Percentiles rank a stretch among this genome's conserved stretches.
Evolutionary conservation across 1,140 invertebrate genomes (phyloP).

Genomic region (Rhagoletis pomonella): DNA sequence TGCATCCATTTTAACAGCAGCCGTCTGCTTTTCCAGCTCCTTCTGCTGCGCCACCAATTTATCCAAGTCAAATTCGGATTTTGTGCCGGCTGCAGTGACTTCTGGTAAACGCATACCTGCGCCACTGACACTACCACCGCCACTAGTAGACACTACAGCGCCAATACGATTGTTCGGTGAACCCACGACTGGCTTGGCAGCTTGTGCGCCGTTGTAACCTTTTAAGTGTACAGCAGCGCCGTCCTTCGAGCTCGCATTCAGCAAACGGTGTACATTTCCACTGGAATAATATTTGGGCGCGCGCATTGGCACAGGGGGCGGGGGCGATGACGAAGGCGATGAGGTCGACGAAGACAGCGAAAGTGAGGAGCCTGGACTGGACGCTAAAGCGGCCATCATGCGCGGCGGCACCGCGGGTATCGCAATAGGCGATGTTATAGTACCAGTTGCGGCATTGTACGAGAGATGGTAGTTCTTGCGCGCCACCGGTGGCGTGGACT

Average conservation of each 20-base stretch:
- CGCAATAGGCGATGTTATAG: conserved; percentile 62
- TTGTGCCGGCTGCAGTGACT: background rate
- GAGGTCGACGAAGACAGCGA: conserved; percentile 68
- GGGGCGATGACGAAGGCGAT: conserved; percentile 67
- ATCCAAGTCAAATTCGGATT: conserved; percentile 63
- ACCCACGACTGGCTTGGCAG: background rate
- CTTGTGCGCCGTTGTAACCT: background rate
- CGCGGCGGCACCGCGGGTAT: conserved; percentile 61
- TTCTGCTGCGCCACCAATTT: conserved; percentile 69
- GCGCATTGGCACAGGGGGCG: conserved; percentile 67
- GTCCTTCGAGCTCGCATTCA: conserved; percentile 54
- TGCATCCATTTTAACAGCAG: conserved; percentile 67
- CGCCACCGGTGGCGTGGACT: conserved; percentile 69
- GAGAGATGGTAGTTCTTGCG: conserved; percentile 67
- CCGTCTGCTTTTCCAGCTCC: conserved; percentile 65
- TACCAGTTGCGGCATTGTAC: conserved; percentile 67
- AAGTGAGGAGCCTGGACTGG: conserved; percentile 67
- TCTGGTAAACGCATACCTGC: background rate
- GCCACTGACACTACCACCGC: background rate
- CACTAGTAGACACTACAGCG: background rate
- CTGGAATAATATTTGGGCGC: conserved; percentile 62
- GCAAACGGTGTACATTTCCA: conserved; percentile 46
- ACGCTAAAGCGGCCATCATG: conserved; percentile 65
- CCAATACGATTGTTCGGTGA: background rate
- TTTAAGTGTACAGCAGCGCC: background rate